These are phyloP conservation scores for Apistogramma diplotaenia DNA, from an alignment of 2,113 vertebrate species.

Conservation along the genomic window DNA sequence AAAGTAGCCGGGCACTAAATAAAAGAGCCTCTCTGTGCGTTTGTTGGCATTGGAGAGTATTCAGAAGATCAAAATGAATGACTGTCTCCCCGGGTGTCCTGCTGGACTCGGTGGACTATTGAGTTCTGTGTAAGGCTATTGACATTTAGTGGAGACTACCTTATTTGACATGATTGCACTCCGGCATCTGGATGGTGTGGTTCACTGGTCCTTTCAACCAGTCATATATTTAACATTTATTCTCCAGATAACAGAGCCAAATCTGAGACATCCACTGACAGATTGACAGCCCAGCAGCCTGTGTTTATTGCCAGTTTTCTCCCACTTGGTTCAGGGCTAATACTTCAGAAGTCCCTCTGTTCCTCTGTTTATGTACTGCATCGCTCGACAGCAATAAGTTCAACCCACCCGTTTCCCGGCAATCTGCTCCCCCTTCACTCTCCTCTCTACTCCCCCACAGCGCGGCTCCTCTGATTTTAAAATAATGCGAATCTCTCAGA, in stretches of 20 bases:
- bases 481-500: conserved; percentile 50
- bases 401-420: neutral
- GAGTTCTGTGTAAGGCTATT: conserved; percentile 21
- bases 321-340: conserved; percentile 53
- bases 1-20: neutral
- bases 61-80: neutral
- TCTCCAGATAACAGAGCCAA: conserved; percentile 23
- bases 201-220: conserved; percentile 30
- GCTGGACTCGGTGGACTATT: conserved; percentile 12
- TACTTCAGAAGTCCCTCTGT: conserved; percentile 33
- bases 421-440: neutral
- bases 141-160: conserved; percentile 32
- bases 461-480: conserved; percentile 14
- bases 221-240: conserved; percentile 57
- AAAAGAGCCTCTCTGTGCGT: neutral
- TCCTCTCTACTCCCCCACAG: neutral
- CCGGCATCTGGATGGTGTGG: conserved; percentile 19
- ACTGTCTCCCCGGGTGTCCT: neutral
- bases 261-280: conserved; percentile 42
- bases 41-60: neutral
- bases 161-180: conserved; percentile 30
- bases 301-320: conserved; percentile 47
- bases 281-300: conserved; percentile 38
- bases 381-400: neutral
- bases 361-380: conserved; percentile 24